Evolutionary conservation across 2,888 invertebrate genomes (phyloP), one percentile per base, ranked within the genome.

Genomic region (Eupeodes latifasciatus): DNA sequence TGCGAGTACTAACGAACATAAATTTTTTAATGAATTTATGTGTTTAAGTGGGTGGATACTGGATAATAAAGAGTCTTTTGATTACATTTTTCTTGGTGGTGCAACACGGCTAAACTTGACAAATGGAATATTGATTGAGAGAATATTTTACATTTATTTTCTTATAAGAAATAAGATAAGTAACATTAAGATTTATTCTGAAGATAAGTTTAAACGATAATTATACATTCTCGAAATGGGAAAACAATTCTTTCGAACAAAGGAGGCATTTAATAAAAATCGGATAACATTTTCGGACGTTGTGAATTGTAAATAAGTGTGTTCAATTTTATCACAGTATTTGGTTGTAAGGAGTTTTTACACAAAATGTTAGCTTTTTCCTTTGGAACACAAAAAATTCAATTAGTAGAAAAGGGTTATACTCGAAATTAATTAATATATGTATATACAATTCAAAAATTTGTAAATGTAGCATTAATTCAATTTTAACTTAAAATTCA

Each of bases 11-110:
- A 7, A 3, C 7, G 16, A 40, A 53, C 16, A 57, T 72, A 57
- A 57, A 72, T 72, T 40, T 57, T 19, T 57, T 44, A 57, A 57
- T 14, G 12, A 53, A 57, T 71, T 71, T 57, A 57, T 71, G 16
- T 44, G 44, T 51, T 9, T 44, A 57, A 71, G 71, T 71, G 57
- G 71, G 71, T 44, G 71, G 71, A 71, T 71, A 71, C 19, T 19
- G 1, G 1, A 19, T 19, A 19, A 27, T 72, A 57, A 57, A 71
- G n/a, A 57, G 12, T 5, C 19, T 19, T 40, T 55, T 19, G n/a
- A n/a, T 36, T 19, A 40, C 44, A 53, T 27, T 14, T 47, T 64
- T 47, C 12, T 47, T 19, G 47, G 27, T 49, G 14, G 47, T 66
- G 47, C 27, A 66, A 14, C 27, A 47, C 4, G 14, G 61, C 6